Conservation (phyloP, 2,797 vertebrate species). For the Hirundo rustica region DNA sequence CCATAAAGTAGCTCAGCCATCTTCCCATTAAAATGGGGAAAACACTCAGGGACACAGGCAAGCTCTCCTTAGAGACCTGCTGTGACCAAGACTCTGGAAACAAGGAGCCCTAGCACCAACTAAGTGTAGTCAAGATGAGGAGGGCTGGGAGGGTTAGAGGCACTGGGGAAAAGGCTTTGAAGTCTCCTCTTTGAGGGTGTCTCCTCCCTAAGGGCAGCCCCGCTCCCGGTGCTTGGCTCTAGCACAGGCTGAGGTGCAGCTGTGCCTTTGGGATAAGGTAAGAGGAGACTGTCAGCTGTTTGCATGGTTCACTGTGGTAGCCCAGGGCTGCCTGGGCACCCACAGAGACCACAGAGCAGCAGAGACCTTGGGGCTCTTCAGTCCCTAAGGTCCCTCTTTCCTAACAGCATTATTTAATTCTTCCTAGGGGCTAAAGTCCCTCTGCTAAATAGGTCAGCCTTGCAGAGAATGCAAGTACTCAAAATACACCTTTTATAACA, state of each 20-base stretch:
- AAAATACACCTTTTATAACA: constrained; percentile 9
- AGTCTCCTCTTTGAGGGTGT: neutral
- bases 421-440: neutral
- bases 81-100: neutral
- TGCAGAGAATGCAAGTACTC: neutral
- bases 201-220: neutral
- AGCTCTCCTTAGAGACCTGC: neutral
- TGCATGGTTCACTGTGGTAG: neutral
- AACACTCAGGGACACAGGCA: neutral
- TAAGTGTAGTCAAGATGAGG: accelerated
- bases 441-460: neutral
- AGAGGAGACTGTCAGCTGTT: neutral
- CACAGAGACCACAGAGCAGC: neutral
- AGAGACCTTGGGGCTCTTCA: neutral
- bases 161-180: neutral
- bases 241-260: neutral
- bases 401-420: neutral
- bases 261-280: neutral
- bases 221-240: accelerated
- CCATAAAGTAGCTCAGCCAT: neutral
- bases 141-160: neutral
- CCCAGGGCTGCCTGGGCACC: neutral
- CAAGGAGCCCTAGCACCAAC: neutral
- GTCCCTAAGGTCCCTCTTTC: neutral
- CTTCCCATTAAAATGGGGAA: neutral